Conservation (phyloP, 92 coral and sea anemone species). For the Desmophyllum pertusum region DNA sequence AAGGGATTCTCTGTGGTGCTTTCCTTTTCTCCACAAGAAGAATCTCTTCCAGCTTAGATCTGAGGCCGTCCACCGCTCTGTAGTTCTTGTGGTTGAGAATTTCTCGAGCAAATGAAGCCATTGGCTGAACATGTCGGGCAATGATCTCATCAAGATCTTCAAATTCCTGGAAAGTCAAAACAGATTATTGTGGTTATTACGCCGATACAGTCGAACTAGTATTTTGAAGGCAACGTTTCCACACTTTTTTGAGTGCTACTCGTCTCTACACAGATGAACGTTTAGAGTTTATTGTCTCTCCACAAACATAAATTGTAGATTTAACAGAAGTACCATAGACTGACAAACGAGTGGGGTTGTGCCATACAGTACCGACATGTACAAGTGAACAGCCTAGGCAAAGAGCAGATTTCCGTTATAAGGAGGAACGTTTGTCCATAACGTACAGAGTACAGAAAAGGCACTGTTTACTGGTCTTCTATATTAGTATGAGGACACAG, state of each 20-base stretch:
- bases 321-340: too few species aligned
- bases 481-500: too few species aligned
- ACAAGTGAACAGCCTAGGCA: too few species aligned
- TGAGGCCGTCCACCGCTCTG: constrained; percentile 87
- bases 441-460: too few species aligned
- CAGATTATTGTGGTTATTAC: background rate
- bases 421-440: too few species aligned
- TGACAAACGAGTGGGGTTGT: too few species aligned
- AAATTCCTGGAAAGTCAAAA: constrained; percentile 73
- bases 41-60: constrained; percentile 77
- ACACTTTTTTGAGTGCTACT: background rate
- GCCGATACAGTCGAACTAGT: background rate
- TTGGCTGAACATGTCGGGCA: constrained; percentile 98
- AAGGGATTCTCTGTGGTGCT: constrained; percentile 92
- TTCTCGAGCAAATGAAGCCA: constrained; percentile 93
- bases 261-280: too few species aligned
- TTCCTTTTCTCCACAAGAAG: constrained; percentile 79
- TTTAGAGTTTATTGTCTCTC: too few species aligned
- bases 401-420: too few species aligned
- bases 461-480: too few species aligned
- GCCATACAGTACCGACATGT: too few species aligned
- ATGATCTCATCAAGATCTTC: constrained; percentile 98
- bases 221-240: background rate
- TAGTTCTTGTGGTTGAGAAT: constrained; percentile 85
- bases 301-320: too few species aligned